Evolutionary conservation across 2,797 vertebrate genomes (phyloP).

Genomic region (Lithobates sylvaticus): DNA sequence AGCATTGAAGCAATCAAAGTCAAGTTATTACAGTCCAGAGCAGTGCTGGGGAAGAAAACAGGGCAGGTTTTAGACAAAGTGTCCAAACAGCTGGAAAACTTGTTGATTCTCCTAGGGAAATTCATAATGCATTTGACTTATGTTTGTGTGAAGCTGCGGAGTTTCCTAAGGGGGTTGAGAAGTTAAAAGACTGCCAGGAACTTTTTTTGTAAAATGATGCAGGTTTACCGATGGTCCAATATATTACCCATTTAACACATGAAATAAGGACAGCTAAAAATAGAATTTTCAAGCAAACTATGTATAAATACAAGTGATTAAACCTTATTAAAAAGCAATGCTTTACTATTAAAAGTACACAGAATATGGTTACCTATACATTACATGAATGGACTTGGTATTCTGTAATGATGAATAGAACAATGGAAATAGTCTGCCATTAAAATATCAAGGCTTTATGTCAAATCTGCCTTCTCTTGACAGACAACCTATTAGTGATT

Average conservation of each 20-base stretch:
- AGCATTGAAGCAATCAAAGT: constrained; percentile 78
- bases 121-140: constrained; percentile 83
- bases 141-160: constrained; percentile 78
- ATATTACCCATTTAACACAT: constrained; percentile 69
- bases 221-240: constrained; percentile 75
- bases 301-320: background rate
- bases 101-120: constrained; percentile 81
- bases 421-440: too few relatives aligned
- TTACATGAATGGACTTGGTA: background rate
- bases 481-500: too few relatives aligned
- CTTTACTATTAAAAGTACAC: background rate
- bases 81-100: constrained; percentile 84
- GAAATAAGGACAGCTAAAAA: constrained; percentile 55
- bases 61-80: constrained; percentile 75
- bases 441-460: too few relatives aligned
- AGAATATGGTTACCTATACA: background rate
- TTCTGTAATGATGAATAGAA: too few relatives aligned
- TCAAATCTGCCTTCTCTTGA: too few relatives aligned
- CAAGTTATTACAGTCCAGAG: constrained; percentile 76
- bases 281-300: background rate
- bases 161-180: constrained; percentile 77
- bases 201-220: constrained; percentile 80
- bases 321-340: background rate
- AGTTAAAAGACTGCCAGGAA: constrained; percentile 75
- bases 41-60: constrained; percentile 76